Evolutionary conservation across 2,888 invertebrate species (phyloP).

Genomic region (Drosophila vallismaia): DNA sequence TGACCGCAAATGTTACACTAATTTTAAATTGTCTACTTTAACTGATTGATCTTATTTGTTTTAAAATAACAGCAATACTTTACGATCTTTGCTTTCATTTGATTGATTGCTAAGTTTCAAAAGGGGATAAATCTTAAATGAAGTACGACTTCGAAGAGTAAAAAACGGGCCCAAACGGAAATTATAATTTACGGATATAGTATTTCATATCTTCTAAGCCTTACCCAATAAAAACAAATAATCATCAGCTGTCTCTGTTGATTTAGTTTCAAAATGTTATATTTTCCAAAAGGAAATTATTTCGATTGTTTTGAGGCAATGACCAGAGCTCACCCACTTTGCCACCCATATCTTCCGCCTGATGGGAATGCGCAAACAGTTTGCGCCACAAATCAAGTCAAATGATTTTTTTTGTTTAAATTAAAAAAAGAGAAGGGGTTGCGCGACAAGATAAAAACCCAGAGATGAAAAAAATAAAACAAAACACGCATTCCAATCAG

Average conservation of each 20-base stretch:
- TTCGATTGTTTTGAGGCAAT: constrained; percentile 15
- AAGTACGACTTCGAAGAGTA: not conserved
- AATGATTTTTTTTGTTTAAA: constrained; percentile 40
- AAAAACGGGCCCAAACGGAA: not conserved
- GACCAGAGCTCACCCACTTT: constrained; percentile 23
- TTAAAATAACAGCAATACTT: no score
- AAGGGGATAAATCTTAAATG: not conserved
- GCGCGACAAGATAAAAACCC: constrained; percentile 28
- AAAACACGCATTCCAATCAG: constrained; percentile 54
- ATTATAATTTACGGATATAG: not conserved
- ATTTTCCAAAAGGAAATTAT: not conserved
- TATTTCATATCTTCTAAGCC: not conserved
- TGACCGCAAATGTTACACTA: not conserved
- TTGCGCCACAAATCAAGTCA: constrained; percentile 32
- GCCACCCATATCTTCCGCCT: constrained; percentile 12
- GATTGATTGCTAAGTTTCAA: not conserved
- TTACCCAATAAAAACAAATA: not conserved
- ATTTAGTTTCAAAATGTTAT: not conserved
- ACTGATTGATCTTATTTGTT: no score
- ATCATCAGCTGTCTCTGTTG: constrained; percentile 8
- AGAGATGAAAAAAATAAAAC: constrained; percentile 5
- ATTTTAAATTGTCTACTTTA: not conserved
- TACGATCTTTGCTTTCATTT: not conserved
- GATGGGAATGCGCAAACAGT: constrained; percentile 8
- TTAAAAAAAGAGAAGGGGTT: constrained; percentile 25